phyloP scores from a whole-genome alignment of 2,888 invertebrate species.

The Capitulum mitella region DNA sequence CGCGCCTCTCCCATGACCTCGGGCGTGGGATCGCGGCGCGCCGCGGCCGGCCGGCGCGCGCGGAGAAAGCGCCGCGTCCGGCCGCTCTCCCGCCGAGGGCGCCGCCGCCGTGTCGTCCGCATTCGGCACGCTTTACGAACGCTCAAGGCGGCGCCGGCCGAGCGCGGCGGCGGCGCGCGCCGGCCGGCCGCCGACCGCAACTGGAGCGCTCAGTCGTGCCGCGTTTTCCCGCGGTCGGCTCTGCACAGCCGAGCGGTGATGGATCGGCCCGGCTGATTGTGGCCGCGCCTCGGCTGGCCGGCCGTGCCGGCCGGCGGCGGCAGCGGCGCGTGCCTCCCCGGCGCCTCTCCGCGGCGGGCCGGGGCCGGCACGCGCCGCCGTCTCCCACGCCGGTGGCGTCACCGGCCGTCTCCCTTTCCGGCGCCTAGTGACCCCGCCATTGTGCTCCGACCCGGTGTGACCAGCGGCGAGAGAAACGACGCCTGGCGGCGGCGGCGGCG shows the following conservation, averaged over 20 bases:
- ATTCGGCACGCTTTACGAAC: neutral
- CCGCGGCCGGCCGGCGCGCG: neutral
- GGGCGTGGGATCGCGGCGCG: neutral
- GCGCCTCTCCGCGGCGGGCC: no score
- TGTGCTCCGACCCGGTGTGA: neutral
- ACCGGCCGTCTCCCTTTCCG: no score
- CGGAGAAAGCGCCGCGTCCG: neutral
- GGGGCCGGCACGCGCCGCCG: neutral
- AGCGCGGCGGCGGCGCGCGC: no score
- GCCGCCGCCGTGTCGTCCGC: neutral
- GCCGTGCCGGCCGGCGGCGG: no score
- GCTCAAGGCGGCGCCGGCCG: no score
- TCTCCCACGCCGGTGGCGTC: neutral
- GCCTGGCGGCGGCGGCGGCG: neutral
- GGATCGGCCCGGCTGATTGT: neutral
- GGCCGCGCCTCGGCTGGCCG: no score
- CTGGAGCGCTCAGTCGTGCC: neutral
- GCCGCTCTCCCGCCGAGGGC: neutral
- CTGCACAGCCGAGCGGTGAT: neutral
- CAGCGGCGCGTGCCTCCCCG: no score
- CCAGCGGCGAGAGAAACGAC: neutral
- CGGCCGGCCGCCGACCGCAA: no score
- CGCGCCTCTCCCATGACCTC: neutral
- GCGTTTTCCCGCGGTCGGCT: neutral
- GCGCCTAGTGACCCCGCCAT: neutral